A percentile compares a stretch with the other conserved stretches of the same genome.
phyloP scores from a whole-genome alignment of 2,113 vertebrate species.

The Pungitius pungitius region DNA sequence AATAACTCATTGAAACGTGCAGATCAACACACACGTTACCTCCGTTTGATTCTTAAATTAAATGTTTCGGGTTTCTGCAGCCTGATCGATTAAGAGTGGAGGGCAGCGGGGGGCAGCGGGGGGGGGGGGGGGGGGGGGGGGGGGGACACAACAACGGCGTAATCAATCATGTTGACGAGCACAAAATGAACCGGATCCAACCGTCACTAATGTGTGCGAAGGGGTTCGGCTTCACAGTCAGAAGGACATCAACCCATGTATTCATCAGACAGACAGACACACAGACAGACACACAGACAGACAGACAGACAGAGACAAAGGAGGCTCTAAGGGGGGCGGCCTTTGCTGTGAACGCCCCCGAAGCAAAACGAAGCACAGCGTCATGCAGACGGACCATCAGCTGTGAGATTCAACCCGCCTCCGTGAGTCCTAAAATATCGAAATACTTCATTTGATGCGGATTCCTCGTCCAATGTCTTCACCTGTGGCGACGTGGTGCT shows the following conservation, averaged over 20 bases:
- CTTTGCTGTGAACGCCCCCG: too few species aligned
- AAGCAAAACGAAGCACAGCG: conserved; percentile 8
- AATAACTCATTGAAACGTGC: background rate
- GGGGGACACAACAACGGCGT: background rate
- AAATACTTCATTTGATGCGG: too few species aligned
- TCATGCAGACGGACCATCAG: conserved; percentile 52
- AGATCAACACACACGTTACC: too few species aligned
- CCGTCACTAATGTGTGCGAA: background rate
- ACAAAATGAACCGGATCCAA: background rate
- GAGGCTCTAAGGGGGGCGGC: too few species aligned
- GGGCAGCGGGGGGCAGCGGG: background rate
- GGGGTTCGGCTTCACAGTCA: too few species aligned
- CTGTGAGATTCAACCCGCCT: conserved; percentile 21
- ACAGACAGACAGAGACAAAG: too few species aligned
- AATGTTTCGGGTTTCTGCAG: background rate
- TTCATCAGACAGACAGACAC: conserved; percentile 2
- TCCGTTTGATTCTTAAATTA: too few species aligned
- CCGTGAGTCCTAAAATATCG: background rate
- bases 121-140: background rate
- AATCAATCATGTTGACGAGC: background rate
- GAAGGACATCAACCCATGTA: background rate
- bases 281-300: too few species aligned
- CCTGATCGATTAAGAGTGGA: background rate
- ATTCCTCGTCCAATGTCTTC: too few species aligned
- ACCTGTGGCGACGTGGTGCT: too few species aligned